Evolutionary conservation across 2,113 vertebrate genomes (phyloP).

Genomic region (Poecile atricapillus): DNA sequence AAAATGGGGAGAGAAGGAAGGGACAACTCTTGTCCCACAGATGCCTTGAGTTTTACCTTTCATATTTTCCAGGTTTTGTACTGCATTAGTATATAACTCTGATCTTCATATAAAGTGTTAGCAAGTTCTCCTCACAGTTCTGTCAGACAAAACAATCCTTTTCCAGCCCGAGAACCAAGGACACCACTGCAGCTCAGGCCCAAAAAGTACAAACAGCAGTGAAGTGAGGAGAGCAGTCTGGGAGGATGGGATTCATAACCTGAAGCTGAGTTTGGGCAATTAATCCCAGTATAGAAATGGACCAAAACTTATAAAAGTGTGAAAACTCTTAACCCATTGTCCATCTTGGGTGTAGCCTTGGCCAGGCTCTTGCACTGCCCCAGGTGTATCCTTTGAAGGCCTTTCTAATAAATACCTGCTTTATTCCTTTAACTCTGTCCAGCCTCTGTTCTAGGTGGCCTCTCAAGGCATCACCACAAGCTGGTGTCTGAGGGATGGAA

Average conservation of each 20-base stretch:
- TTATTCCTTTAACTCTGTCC: neutral
- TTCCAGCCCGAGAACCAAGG: neutral
- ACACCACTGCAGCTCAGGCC: neutral
- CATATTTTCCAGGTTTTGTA: neutral
- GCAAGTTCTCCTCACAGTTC: neutral
- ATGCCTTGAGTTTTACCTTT: neutral
- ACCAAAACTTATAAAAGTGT: neutral
- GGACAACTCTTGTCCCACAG: neutral
- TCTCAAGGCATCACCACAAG: accelerated
- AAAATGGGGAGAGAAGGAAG: neutral
- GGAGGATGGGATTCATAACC: neutral
- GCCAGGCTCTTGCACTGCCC: neutral
- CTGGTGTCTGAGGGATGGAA: neutral
- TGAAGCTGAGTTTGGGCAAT: neutral
- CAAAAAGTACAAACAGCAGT: neutral
- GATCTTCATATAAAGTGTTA: neutral
- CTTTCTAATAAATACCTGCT: neutral
- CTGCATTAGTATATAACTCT: neutral
- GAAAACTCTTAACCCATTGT: neutral
- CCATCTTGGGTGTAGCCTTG: neutral
- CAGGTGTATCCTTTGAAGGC: neutral
- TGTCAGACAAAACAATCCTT: neutral
- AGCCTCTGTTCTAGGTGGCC: neutral
- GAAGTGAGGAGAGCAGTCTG: neutral
- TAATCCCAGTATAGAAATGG: neutral